Percentiles rank a stretch among this genome's conserved stretches.
phyloP scores from a whole-genome alignment of 2,797 vertebrate species.

The Falco biarmicus region DNA sequence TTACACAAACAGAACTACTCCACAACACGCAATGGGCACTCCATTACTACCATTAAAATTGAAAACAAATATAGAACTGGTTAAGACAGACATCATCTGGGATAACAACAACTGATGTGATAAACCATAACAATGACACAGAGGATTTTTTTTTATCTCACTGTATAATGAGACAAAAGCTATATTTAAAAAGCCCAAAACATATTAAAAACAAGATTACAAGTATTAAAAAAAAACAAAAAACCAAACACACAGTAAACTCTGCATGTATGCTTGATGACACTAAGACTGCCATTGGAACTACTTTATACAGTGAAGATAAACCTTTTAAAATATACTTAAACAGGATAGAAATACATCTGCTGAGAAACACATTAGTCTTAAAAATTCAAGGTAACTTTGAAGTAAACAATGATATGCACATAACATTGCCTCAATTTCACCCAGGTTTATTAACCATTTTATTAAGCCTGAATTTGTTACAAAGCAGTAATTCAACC shows the following conservation, averaged over 20 bases:
- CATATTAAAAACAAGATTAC: neutral
- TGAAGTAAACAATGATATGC: neutral
- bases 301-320: neutral
- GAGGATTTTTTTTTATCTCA: neutral
- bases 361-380: neutral
- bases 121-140: neutral
- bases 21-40: neutral
- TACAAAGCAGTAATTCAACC: neutral
- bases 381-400: neutral
- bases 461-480: conserved; percentile 23
- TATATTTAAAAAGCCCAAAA: neutral
- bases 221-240: neutral
- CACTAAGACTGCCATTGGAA: neutral
- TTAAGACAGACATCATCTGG: neutral
- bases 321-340: neutral
- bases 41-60: neutral
- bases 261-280: neutral
- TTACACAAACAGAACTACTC: neutral
- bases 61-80: no score
- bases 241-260: neutral
- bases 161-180: neutral
- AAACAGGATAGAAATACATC: neutral
- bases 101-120: neutral
- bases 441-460: neutral
- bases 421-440: neutral